Percentiles rank a stretch among this genome's conserved stretches.
Evolutionary conservation across 2,113 vertebrate species (phyloP).

Genomic region (Herpetotheres cachinnans): DNA sequence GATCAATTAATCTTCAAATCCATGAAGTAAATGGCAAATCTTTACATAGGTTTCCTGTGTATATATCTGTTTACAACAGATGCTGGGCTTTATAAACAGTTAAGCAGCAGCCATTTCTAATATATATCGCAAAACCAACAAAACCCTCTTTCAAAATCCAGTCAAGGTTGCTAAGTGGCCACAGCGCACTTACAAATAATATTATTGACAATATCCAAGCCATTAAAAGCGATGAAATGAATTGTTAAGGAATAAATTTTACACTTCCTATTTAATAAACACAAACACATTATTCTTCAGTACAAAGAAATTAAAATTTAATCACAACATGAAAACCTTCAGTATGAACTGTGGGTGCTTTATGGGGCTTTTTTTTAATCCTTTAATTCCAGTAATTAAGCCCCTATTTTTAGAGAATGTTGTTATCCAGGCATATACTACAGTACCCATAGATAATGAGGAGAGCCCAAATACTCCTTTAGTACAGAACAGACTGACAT

Average conservation of each 20-base stretch:
- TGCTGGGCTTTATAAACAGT: background rate
- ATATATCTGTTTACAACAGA: background rate
- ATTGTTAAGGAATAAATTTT: constrained; percentile 31
- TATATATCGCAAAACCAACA: background rate
- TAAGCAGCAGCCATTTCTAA: background rate
- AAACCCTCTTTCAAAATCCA: constrained; percentile 8
- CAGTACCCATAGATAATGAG: background rate
- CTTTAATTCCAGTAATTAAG: constrained; percentile 2
- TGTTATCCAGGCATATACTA: background rate
- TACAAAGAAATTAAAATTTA: constrained; percentile 55
- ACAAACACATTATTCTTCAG: constrained; percentile 22
- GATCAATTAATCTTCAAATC: background rate
- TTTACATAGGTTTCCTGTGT: background rate
- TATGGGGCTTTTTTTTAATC: background rate
- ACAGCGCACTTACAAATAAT: background rate
- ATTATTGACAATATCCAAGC: background rate
- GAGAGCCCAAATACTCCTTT: background rate
- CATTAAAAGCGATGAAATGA: constrained; percentile 39
- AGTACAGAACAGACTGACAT: background rate
- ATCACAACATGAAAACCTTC: background rate
- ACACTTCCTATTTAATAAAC: constrained; percentile 50
- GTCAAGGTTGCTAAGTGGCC: constrained; percentile 29
- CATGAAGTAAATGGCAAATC: background rate
- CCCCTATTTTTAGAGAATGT: background rate
- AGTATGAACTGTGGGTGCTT: background rate